Conservation (phyloP, 2,797 vertebrate genomes). For the Saxicola maurus region DNA sequence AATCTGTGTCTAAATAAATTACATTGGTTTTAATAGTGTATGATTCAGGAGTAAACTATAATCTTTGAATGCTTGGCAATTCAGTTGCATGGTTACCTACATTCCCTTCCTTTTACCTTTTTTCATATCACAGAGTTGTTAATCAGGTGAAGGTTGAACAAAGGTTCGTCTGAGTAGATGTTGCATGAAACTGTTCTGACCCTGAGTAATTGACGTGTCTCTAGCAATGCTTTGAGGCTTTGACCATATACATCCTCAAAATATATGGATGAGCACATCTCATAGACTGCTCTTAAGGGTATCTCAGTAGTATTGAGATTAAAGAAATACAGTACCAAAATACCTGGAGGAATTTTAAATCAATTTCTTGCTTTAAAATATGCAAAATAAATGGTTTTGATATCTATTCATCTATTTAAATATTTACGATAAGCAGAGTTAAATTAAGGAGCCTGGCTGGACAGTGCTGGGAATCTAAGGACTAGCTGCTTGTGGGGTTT, state of each 20-base stretch:
- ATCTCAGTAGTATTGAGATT: neutral
- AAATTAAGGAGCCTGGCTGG: neutral
- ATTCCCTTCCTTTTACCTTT: neutral
- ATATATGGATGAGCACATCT: neutral
- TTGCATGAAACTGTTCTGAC: neutral
- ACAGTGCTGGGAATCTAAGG: neutral
- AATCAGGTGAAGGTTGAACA: neutral
- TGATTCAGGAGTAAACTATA: neutral
- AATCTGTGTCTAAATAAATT: neutral
- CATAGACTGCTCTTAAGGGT: neutral
- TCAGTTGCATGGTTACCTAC: neutral
- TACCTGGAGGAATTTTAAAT: neutral
- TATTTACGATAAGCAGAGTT: neutral
- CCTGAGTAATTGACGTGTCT: neutral
- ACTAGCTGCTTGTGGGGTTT: neutral
- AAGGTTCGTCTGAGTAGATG: neutral
- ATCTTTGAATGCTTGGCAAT: neutral
- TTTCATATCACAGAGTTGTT: neutral
- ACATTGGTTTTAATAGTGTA: neutral
- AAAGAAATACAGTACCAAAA: neutral
- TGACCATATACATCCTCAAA: fast-evolving
- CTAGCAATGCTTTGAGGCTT: neutral
- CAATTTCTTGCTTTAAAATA: neutral
- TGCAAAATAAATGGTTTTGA: neutral
- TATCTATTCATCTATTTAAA: neutral